Evolutionary conservation across 2,113 vertebrate genomes (phyloP).

Genomic region (Marcusenius ussheri): DNA sequence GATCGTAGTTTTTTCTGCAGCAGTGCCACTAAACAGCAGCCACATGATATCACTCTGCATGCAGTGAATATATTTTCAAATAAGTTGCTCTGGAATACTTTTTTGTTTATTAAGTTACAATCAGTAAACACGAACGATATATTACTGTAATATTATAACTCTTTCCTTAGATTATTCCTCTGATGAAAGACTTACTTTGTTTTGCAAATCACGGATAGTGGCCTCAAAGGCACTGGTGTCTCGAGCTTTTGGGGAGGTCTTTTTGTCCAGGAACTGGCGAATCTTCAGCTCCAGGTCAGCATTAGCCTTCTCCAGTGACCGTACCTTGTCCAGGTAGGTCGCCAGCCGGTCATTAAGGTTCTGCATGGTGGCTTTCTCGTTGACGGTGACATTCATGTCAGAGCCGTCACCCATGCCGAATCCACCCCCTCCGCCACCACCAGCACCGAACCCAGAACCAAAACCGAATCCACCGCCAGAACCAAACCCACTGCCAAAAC

Average conservation of each 20-base stretch:
- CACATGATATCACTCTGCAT: background rate
- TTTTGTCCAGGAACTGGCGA: conserved; percentile 32
- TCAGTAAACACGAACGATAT: background rate
- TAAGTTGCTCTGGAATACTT: background rate
- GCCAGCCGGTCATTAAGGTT: conserved; percentile 22
- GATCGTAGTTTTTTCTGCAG: background rate
- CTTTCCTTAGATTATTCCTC: background rate
- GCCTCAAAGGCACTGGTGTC: conserved; percentile 27
- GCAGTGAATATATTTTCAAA: background rate
- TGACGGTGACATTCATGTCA: background rate
- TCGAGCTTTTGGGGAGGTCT: background rate
- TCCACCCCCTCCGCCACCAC: background rate
- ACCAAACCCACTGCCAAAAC: too few species aligned
- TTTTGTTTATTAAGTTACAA: background rate
- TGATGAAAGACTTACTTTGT: conserved; percentile 41
- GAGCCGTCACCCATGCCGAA: background rate
- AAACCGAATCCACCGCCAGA: background rate
- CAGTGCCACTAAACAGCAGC: background rate
- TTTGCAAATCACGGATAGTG: conserved; percentile 43
- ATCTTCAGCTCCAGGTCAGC: conserved; percentile 38
- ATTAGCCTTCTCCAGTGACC: conserved; percentile 20
- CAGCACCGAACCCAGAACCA: background rate
- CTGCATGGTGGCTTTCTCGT: background rate
- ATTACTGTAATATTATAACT: background rate
- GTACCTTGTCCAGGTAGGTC: conserved; percentile 18